Conservation (phyloP, 2,888 invertebrate species). For the Myopa testacea region DNA sequence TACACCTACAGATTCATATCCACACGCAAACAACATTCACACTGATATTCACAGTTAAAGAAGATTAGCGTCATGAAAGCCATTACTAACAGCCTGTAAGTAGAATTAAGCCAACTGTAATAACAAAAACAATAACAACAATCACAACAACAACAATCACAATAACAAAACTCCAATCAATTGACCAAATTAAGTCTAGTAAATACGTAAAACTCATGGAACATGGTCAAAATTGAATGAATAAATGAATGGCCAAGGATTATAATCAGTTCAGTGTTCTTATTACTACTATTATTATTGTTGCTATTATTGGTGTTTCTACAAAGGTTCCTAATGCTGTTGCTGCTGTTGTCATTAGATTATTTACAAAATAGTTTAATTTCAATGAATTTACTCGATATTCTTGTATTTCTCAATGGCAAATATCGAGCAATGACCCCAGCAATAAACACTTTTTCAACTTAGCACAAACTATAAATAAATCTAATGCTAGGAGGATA, state of each 20-base stretch:
- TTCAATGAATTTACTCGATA: conserved; percentile 10
- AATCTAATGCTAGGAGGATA: not conserved
- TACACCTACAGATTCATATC: not conserved
- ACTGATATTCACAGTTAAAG: not conserved
- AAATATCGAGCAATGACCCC: not conserved
- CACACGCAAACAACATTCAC: conserved; percentile 4
- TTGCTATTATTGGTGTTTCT: not conserved
- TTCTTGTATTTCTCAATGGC: not conserved
- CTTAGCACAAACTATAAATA: not conserved
- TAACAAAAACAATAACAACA: not conserved
- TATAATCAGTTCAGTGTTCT: not conserved
- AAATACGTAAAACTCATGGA: not conserved
- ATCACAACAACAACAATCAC: not conserved
- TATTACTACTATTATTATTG: not conserved
- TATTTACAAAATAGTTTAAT: conserved; percentile 11
- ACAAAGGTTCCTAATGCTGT: not conserved
- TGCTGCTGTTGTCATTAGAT: not conserved
- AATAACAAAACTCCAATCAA: not conserved
- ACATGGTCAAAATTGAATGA: conserved; percentile 3
- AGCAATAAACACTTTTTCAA: not conserved
- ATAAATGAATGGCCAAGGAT: not conserved
- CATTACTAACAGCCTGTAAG: not conserved
- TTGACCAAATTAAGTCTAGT: conserved; percentile 1
- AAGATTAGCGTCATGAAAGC: conserved; percentile 11
- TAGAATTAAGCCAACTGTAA: not conserved